Evolutionary conservation across 2,888 invertebrate genomes (phyloP), one percentile per base, ranked within the genome.

Genomic region (Scelioninae gen. 2): DNA sequence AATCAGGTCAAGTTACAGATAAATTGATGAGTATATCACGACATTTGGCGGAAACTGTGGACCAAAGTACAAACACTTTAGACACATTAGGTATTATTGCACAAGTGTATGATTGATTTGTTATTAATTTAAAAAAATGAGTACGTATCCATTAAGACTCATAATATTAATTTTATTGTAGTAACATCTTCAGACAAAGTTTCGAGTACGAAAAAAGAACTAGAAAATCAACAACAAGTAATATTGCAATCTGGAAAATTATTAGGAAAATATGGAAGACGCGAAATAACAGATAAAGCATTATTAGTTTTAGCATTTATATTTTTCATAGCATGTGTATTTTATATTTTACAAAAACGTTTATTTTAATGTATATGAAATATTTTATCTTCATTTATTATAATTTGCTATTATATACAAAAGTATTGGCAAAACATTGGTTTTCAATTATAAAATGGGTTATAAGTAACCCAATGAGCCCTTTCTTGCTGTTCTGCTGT

Each of bases 401-500:
- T n/a, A n/a, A n/a, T n/a, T n/a, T n/a, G 22, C 2, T 35, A 6
- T n/a, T 16, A 15, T 39, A 9, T 39, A 48, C 15, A 31, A 35
- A 43, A 22, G 19, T 19, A 52, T 19, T 55, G 31, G n/a, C 35
- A 11, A n/a, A 11, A 2, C 2, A 2, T 11, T 2, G 5, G 4
- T 11, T 18, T 1, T 88, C 87, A 93, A 87, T 95, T 95, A 85
- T 95, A 96, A 86, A 95, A 95, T 52, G 98, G 98, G 89, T 98
- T 98, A 82, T 96, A 97, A 0, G 98, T 98, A 61, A 98, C 92
- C 99, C 98, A 99, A 85, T 98, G 97, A 1, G 96, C 96, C 78
- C 94, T 91, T 43, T 92, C 90, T 85, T 98, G 96, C 57, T 93
- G 92, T 80, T 94, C 90, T 63, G 97, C 98, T 60, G 91, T 92